Evolutionary conservation across 1,140 invertebrate species (phyloP).

Genomic region (Chelonus insularis): DNA sequence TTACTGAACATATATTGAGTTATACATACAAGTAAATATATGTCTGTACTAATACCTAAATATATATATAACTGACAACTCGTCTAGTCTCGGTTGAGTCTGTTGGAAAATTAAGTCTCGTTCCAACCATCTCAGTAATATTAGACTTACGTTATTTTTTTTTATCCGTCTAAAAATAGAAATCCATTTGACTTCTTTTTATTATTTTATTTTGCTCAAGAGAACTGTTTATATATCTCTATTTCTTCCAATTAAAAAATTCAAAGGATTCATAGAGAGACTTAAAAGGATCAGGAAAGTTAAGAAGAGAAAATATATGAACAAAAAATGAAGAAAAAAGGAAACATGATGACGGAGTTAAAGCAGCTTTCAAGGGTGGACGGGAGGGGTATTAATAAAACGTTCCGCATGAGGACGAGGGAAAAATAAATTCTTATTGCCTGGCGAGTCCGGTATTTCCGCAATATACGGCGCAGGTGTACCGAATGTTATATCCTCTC

Average conservation of each 20-base stretch:
- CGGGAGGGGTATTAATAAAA: conserved; percentile 53
- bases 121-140: background rate
- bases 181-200: conserved; percentile 1
- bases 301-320: background rate
- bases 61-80: conserved; percentile 16
- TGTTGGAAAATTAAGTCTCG: conserved; percentile 24
- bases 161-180: background rate
- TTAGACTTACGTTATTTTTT: conserved; percentile 8
- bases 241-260: background rate
- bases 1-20: background rate
- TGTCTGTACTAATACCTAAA: background rate
- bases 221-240: too few relatives aligned
- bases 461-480: conserved; percentile 59
- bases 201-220: background rate
- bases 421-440: conserved; percentile 56
- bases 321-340: conserved; percentile 26
- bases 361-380: conserved; percentile 18
- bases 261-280: too few relatives aligned
- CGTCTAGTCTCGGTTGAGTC: conserved; percentile 18
- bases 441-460: conserved; percentile 55
- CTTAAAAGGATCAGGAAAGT: background rate
- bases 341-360: conserved; percentile 35
- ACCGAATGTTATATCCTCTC: conserved; percentile 48
- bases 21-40: background rate
- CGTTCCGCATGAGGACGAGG: conserved; percentile 38